These are phyloP conservation scores for Engystomops pustulosus DNA, from an alignment of 2,113 vertebrate species.

Conservation along the genomic window DNA sequence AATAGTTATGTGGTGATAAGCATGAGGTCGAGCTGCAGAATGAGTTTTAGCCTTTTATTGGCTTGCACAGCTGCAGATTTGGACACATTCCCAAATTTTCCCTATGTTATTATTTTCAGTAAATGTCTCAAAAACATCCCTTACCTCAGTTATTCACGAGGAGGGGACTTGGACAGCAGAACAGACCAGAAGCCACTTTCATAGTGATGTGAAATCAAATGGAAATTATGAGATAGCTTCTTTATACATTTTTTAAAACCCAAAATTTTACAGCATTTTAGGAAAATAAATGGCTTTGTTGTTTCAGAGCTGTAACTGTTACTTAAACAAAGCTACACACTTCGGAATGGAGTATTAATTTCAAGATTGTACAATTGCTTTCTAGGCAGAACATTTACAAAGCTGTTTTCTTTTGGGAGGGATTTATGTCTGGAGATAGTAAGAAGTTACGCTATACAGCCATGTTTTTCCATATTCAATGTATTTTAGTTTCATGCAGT, in stretches of 20 bases:
- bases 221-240: conserved; percentile 71
- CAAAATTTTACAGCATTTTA: conserved; percentile 78
- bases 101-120: conserved; percentile 59
- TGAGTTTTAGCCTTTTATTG: conserved; percentile 83
- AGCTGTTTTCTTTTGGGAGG: too few relatives aligned
- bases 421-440: too few relatives aligned
- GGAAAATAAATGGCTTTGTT: conserved; percentile 77
- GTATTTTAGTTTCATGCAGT: too few relatives aligned
- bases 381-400: conserved; percentile 78
- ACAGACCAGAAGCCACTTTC: conserved; percentile 68
- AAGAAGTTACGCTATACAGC: too few relatives aligned
- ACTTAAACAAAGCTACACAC: conserved; percentile 72
- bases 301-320: conserved; percentile 71
- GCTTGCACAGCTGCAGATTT: conserved; percentile 83
- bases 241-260: conserved; percentile 70
- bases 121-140: conserved; percentile 26
- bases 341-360: conserved; percentile 74
- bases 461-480: too few relatives aligned
- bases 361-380: conserved; percentile 70
- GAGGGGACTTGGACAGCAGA: conserved; percentile 63
- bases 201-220: conserved; percentile 77
- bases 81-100: conserved; percentile 72
- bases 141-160: conserved; percentile 32
- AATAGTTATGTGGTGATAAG: conserved; percentile 93
- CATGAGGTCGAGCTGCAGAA: conserved; percentile 81